Percentiles rank a stretch among this genome's conserved stretches.
Evolutionary conservation across 2,888 invertebrate species (phyloP).

Genomic region (Spilarctia lutea): DNA sequence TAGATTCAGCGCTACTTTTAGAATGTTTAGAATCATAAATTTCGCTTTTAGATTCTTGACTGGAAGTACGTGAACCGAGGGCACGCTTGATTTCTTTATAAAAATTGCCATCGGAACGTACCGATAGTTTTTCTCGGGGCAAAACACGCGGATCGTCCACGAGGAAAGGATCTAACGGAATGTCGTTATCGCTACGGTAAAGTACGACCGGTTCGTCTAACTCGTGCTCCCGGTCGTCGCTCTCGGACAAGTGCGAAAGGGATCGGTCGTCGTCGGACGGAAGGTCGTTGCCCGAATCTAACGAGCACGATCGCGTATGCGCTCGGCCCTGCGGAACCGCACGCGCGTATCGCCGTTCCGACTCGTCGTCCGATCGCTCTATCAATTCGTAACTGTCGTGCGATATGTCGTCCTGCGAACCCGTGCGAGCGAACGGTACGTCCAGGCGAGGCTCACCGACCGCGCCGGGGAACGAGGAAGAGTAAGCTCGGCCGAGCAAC

Average conservation of each 20-base stretch:
- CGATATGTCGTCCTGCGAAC: constrained; percentile 94
- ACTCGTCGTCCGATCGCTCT: constrained; percentile 91
- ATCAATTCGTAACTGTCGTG: constrained; percentile 95
- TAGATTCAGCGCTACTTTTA: constrained; percentile 88
- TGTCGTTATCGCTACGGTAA: constrained; percentile 89
- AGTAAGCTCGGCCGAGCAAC: constrained; percentile 91
- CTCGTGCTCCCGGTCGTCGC: constrained; percentile 84
- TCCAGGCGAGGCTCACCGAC: constrained; percentile 90
- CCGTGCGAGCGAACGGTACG: constrained; percentile 88
- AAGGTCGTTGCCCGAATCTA: constrained; percentile 92
- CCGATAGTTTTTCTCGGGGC: constrained; percentile 90
- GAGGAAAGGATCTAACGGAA: constrained; percentile 92
- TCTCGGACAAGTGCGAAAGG: constrained; percentile 84
- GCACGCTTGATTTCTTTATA: constrained; percentile 90
- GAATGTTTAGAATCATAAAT: constrained; percentile 89
- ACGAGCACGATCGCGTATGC: constrained; percentile 89
- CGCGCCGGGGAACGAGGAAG: constrained; percentile 95
- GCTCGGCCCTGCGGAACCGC: constrained; percentile 66
- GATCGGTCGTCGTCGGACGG: constrained; percentile 91
- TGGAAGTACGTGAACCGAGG: constrained; percentile 89
- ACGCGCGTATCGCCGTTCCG: constrained; percentile 70
- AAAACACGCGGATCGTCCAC: constrained; percentile 92
- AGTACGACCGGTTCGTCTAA: constrained; percentile 87
- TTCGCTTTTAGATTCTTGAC: constrained; percentile 90
- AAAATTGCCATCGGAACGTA: constrained; percentile 91